Conservation (phyloP, 1,140 invertebrate species). For the Drosophila auraria region DNA sequence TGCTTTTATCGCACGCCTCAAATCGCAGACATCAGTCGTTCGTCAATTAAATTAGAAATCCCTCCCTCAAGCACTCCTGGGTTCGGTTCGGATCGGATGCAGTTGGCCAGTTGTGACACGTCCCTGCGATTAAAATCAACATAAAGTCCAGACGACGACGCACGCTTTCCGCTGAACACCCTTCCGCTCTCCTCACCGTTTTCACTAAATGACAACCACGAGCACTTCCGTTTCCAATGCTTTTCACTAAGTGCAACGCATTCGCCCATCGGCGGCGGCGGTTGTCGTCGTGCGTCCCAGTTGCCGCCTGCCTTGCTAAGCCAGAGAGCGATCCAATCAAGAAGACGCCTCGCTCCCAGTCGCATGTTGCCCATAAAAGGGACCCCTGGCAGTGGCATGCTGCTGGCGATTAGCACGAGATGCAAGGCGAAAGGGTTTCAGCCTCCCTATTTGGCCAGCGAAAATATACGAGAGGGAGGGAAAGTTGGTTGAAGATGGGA, state of each 20-base stretch:
- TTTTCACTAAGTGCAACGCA: constrained; percentile 38
- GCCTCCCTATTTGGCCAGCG: constrained; percentile 36
- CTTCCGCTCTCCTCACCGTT: constrained; percentile 1
- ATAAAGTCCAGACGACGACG: constrained; percentile 41
- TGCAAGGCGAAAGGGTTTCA: constrained; percentile 47
- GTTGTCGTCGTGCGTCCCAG: constrained; percentile 16
- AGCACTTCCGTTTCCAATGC: constrained; percentile 57
- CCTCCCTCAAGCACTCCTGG: constrained; percentile 1
- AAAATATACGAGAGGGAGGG: constrained; percentile 2
- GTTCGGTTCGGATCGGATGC: constrained; percentile 12
- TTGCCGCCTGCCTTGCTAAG: constrained; percentile 20
- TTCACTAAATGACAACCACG: constrained; percentile 52
- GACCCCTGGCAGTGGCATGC: constrained; percentile 37
- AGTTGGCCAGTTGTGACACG: constrained; percentile 64
- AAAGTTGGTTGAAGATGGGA: not conserved
- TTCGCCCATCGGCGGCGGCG: constrained; percentile 9
- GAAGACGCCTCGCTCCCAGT: constrained; percentile 26
- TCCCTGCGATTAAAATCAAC: constrained; percentile 60
- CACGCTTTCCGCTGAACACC: constrained; percentile 24
- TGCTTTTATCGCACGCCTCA: constrained; percentile 60
- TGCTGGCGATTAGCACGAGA: constrained; percentile 49
- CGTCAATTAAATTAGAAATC: constrained; percentile 63
- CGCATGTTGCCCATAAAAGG: constrained; percentile 50
- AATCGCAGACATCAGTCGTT: constrained; percentile 52
- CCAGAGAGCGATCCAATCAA: constrained; percentile 38